Evolutionary conservation across 2,888 invertebrate genomes (phyloP).

Genomic region (Ophion obscuratus): DNA sequence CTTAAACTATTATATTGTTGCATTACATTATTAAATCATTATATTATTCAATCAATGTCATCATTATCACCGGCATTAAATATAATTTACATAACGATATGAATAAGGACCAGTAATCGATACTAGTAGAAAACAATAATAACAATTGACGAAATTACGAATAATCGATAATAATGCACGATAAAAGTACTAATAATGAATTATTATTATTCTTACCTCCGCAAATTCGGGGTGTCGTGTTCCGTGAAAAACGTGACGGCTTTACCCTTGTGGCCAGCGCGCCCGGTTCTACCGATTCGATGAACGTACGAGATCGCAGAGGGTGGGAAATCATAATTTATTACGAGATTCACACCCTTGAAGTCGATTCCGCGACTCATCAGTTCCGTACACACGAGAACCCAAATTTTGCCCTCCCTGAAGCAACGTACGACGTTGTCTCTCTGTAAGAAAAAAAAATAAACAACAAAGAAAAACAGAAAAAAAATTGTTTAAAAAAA

Average conservation of each 20-base stretch:
- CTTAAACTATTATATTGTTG: too few species aligned
- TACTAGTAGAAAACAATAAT: too few species aligned
- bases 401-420: slow-evolving; percentile 96
- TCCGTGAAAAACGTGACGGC: slow-evolving; percentile 98
- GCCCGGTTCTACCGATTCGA: slow-evolving; percentile 95
- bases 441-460: slow-evolving; percentile 86
- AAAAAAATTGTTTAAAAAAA: background rate
- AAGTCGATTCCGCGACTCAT: slow-evolving; percentile 99
- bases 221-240: slow-evolving; percentile 93
- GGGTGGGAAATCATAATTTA: slow-evolving; percentile 99
- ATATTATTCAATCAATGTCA: too few species aligned
- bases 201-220: slow-evolving; percentile 87
- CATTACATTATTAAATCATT: too few species aligned
- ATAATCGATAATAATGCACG: too few species aligned
- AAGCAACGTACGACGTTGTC: slow-evolving; percentile 96
- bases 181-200: too few species aligned
- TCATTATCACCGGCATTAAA: too few species aligned
- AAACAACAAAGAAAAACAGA: slow-evolving; percentile 27
- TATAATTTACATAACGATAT: too few species aligned
- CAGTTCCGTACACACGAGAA: slow-evolving; percentile 97
- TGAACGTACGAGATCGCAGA: slow-evolving; percentile 96
- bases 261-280: slow-evolving; percentile 94
- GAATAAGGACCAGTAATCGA: too few species aligned
- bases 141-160: background rate
- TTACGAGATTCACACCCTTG: slow-evolving; percentile 96